Evolutionary conservation across 2,797 vertebrate genomes (phyloP), one percentile per base, ranked within the genome.

Genomic region (Yasuhikotakia modesta): DNA sequence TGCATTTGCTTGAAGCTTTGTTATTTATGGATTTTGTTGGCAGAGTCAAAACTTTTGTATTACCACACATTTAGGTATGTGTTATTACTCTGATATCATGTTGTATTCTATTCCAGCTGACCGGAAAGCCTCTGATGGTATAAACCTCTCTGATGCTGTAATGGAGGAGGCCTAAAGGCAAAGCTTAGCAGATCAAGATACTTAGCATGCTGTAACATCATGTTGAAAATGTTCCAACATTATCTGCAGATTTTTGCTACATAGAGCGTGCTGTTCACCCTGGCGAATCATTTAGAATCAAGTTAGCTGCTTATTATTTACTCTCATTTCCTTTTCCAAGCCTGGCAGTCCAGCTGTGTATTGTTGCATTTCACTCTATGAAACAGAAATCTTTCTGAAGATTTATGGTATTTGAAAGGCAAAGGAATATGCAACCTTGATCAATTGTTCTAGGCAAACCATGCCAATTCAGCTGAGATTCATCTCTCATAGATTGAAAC

Each of bases 1-100:
- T 16, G 10, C 60, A 63, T 63, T 63, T 39, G 60, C 16, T 63
- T 63, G 60, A 35, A 63, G 60, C 55, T 10, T 13, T 2, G 30
- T 61, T 8, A 27, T 17, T n/a, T 39, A 52, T 35, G 21, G 24
- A 19, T 14, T 16, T 63, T 10, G 27, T 65, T 13, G 0, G n/a
- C 21, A 30, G 17, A 45, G 57, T 27, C 11, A 24, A 57, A 11
- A 10, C 35, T 24, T 5, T 48, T 27, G 24, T 61, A 16, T 69
- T 60, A 24, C 5, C 48, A 39, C 30, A 27, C 17, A 2, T 63
- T 55, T 53, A 64, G 48, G 1, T 64, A 24, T 71, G 67, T 19
- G 24, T 22, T 21, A 55, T 75, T 75, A 65, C n/a, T 19, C 39
- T 48, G 55, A 61, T 60, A 60, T 45, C n/a, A 22, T 58, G 39